phyloP scores from a whole-genome alignment of 2,113 vertebrate genomes.

The Oncorhynchus mykiss region DNA sequence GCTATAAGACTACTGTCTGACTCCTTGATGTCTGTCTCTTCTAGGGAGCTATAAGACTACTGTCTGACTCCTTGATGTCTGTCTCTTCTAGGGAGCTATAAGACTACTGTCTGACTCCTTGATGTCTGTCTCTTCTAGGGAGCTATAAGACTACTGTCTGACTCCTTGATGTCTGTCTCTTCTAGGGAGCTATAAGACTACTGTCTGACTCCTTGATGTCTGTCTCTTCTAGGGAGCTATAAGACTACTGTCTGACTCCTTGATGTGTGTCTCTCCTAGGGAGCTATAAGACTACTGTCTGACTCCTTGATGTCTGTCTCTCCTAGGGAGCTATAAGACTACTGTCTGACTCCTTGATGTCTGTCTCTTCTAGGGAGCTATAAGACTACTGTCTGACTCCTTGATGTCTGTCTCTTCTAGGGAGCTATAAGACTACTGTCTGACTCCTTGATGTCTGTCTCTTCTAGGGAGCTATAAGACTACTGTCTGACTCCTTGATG shows the following conservation, averaged over 20 bases:
- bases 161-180: slow-evolving; percentile 14
- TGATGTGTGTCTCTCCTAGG: slow-evolving; percentile 67
- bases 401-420: not conserved
- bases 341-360: not conserved
- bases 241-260: too few relatives aligned
- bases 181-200: slow-evolving; percentile 78
- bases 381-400: not conserved
- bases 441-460: slow-evolving; percentile 9
- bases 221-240: too few relatives aligned
- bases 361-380: slow-evolving; percentile 74
- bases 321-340: slow-evolving; percentile 36
- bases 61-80: not conserved
- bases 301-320: not conserved
- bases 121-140: not conserved
- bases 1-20: not conserved
- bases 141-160: slow-evolving; percentile 37
- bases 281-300: slow-evolving; percentile 74
- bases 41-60: too few relatives aligned
- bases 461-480: slow-evolving; percentile 73
- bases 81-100: slow-evolving; percentile 74
- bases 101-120: slow-evolving; percentile 65
- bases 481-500: slow-evolving; percentile 65
- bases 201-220: not conserved
- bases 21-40: not conserved
- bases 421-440: too few relatives aligned